phyloP scores from a whole-genome alignment of 2,797 vertebrate genomes.

The Delichon dasypus region DNA sequence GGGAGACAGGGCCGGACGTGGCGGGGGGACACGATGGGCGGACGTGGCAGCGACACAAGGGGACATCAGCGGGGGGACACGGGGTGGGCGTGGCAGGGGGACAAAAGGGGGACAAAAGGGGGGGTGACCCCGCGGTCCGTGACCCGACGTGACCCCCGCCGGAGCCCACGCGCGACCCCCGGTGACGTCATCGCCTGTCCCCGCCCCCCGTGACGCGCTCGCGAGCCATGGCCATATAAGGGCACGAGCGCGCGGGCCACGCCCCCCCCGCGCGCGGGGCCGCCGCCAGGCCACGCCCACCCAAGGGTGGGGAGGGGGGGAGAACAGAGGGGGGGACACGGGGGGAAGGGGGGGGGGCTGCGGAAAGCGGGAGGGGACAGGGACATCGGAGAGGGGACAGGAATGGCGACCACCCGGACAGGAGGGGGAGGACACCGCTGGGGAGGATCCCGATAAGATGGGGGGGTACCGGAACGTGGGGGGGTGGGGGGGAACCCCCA shows the following conservation, averaged over 20 bases:
- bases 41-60: not conserved
- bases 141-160: not conserved
- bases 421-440: not conserved
- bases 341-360: too few species aligned
- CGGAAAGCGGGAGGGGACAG: not conserved
- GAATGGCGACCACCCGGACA: not conserved
- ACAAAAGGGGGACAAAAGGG: too few species aligned
- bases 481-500: too few species aligned
- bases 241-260: not conserved
- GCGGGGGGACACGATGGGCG: too few species aligned
- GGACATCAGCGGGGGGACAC: too few species aligned
- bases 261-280: not conserved
- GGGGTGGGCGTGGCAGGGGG: too few species aligned
- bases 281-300: not conserved
- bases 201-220: not conserved
- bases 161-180: not conserved
- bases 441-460: not conserved
- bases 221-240: not conserved
- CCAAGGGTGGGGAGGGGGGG: not conserved
- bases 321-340: not conserved
- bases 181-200: not conserved
- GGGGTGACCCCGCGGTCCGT: not conserved
- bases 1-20: too few species aligned
- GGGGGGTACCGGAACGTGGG: not conserved
- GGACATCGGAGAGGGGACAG: not conserved